Base-by-base conservation (phyloP, 2,888 invertebrate species). In the Dolomedes plantarius region DNA sequence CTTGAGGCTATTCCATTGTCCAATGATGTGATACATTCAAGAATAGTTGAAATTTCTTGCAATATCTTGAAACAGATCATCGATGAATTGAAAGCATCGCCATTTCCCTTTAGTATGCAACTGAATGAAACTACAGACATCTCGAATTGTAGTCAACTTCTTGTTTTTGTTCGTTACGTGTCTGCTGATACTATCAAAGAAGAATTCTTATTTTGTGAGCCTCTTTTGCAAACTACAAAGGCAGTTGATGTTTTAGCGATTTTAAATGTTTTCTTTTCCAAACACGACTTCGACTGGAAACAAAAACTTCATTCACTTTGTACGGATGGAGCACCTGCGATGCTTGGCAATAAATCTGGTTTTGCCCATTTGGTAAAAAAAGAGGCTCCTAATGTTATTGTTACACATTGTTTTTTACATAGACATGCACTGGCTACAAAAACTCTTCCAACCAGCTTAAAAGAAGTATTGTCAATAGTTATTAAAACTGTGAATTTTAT, bases 61-160 rank as follows among this genome's bases (percentile, higher is more conserved):
- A 65, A 83, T 77, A 82, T 82, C 23, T 82, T 68, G 82, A 72
- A 82, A 28, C 68, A 83, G 67, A 46, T 67, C 85, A 72, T 73
- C 71, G 29, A 87, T 36, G 76, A 76, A 78, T 74, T 79, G 79
- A 72, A 71, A 79, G 72, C 41, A 71, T 79, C 46, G 79, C 72
- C 71, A 76, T 87, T 77, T 41, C 82, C 75, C 73, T 87, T 79
- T 69, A 81, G 74, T 81, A 81, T 81, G 81, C 68, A 74, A 78
- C 64, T 74, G 50, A 74, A 92, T 91, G 78, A 93, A 92, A 41
- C 93, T 92, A 89, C 93, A 93, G 72, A 76, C 41, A 76, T 76
- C 50, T 76, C 41, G 68, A 74, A 74, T 74, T 71, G 50, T 81
- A 67, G 71, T 68, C 73, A 81, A 71, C 81, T 82, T 71, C 64